A percentile compares a stretch with the other conserved stretches of the same genome.
Conservation (phyloP, 2,797 vertebrate genomes). For the Yasuhikotakia modesta region DNA sequence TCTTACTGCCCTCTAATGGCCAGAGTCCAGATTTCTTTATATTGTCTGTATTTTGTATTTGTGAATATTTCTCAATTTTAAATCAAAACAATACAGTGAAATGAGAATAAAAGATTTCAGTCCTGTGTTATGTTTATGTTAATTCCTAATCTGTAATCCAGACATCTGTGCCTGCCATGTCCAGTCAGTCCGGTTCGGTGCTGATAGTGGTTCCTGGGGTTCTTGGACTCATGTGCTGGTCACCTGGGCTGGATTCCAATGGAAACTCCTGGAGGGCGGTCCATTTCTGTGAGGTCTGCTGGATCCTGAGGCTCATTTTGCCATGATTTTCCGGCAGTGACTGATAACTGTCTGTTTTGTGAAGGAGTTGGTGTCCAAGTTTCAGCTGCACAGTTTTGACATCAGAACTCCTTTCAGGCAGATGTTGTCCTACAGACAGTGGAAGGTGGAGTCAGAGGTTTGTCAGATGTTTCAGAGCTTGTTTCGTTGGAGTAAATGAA, state of each 20-base stretch:
- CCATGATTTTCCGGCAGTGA: neutral
- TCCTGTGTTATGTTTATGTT: constrained; percentile 2
- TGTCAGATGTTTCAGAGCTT: constrained; percentile 6
- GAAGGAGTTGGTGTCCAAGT: constrained; percentile 71
- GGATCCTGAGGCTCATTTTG: neutral
- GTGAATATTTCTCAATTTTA: neutral
- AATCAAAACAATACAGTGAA: neutral
- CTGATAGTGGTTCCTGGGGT: constrained; percentile 71
- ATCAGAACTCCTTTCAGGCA: constrained; percentile 74
- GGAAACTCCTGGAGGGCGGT: constrained; percentile 73
- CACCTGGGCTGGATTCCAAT: constrained; percentile 68
- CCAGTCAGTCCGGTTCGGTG: constrained; percentile 66
- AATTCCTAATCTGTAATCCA: constrained; percentile 45
- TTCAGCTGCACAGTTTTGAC: constrained; percentile 76
- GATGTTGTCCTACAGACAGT: constrained; percentile 72
- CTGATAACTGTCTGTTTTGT: constrained; percentile 41
- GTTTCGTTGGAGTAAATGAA: neutral
- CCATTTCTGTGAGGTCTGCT: constrained; percentile 74
- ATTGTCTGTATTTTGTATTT: neutral
- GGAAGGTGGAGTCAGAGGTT: constrained; percentile 76
- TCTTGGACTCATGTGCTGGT: constrained; percentile 71
- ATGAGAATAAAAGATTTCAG: neutral
- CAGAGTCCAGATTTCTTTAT: neutral
- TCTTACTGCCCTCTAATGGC: constrained; percentile 47
- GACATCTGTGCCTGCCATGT: constrained; percentile 71